Conservation (phyloP, 2,888 invertebrate genomes). For the Balanococcus diminutus region DNA sequence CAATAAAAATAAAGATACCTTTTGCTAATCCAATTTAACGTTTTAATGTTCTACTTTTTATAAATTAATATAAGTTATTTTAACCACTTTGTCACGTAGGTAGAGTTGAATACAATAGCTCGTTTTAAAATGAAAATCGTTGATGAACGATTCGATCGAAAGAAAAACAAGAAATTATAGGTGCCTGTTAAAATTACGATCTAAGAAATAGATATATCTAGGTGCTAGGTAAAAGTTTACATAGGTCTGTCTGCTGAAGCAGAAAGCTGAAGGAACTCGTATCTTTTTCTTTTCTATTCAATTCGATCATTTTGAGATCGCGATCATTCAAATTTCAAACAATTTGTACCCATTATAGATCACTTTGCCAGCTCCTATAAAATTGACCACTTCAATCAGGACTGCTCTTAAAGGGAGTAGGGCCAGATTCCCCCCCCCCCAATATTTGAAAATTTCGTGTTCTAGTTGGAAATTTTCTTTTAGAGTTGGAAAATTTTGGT, state of each 20-base stretch:
- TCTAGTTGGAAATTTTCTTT: too few relatives aligned
- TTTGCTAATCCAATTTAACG: constrained; percentile 23
- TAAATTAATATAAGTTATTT: constrained; percentile 8
- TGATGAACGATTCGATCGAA: not conserved
- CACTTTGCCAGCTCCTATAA: too few relatives aligned
- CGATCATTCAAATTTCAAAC: too few relatives aligned
- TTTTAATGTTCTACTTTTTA: constrained; percentile 22
- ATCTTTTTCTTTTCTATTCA: not conserved
- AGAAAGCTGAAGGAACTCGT: not conserved
- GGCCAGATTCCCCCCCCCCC: too few relatives aligned
- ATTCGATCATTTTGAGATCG: too few relatives aligned
- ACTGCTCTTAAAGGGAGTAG: too few relatives aligned
- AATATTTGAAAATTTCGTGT: too few relatives aligned
- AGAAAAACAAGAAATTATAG: not conserved
- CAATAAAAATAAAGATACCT: constrained; percentile 26
- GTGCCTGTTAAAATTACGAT: not conserved
- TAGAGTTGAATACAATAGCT: not conserved
- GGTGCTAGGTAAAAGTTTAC: not conserved
- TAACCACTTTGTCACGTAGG: constrained; percentile 15
- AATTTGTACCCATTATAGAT: too few relatives aligned
- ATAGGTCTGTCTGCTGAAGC: not conserved
- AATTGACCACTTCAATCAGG: too few relatives aligned
- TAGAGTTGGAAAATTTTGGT: too few relatives aligned
- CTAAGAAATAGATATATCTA: not conserved
- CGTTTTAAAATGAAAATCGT: not conserved